Evolutionary conservation across 2,797 vertebrate species (phyloP).

Genomic region (Parambassis ranga): DNA sequence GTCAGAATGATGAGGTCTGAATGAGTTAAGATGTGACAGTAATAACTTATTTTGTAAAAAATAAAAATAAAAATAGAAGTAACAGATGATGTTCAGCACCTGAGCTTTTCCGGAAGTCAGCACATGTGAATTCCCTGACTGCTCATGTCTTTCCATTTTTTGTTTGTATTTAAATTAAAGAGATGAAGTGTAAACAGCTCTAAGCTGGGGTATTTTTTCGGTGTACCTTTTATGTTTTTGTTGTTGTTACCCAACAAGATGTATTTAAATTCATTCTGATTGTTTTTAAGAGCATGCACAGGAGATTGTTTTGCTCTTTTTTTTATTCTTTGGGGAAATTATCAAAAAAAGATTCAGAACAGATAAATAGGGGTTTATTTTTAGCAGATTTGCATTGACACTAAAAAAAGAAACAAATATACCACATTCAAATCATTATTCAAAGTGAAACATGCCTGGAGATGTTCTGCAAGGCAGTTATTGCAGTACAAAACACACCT

Average conservation of each 20-base stretch:
- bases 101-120: slow-evolving; percentile 63
- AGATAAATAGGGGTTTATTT: too few species aligned
- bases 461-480: too few species aligned
- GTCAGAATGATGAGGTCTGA: slow-evolving; percentile 33
- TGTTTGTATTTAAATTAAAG: slow-evolving; percentile 75
- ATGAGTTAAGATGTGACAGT: slow-evolving; percentile 38
- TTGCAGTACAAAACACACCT: background rate
- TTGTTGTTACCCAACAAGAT: too few species aligned
- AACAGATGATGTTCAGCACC: slow-evolving; percentile 55
- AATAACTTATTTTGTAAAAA: slow-evolving; percentile 66
- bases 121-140: slow-evolving; percentile 42
- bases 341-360: too few species aligned
- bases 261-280: too few species aligned
- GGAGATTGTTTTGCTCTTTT: too few species aligned
- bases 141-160: slow-evolving; percentile 71
- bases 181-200: slow-evolving; percentile 40
- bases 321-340: too few species aligned
- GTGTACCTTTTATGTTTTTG: background rate
- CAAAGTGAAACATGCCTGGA: too few species aligned
- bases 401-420: too few species aligned
- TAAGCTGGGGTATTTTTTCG: slow-evolving; percentile 59
- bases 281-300: too few species aligned
- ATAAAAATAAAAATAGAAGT: slow-evolving; percentile 40
- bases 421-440: too few species aligned
- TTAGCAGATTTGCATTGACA: too few species aligned